phyloP scores from a whole-genome alignment of 2,888 invertebrate species.

The Steinernema scapterisci region DNA sequence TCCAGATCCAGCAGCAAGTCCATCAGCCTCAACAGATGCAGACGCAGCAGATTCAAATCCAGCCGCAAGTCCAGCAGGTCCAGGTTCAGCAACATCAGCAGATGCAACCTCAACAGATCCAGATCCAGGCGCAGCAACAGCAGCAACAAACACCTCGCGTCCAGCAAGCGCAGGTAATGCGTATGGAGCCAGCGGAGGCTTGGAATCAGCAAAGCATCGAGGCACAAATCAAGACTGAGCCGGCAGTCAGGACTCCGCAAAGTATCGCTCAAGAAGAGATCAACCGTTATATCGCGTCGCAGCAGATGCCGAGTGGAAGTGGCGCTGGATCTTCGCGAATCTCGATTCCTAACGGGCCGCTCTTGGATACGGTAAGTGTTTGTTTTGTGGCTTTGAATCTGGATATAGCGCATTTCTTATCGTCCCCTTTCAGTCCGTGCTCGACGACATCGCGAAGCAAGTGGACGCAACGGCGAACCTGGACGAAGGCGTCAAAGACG shows the following conservation, averaged over 20 bases:
- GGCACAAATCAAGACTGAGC: background rate
- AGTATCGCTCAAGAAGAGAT: background rate
- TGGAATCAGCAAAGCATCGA: too few species aligned
- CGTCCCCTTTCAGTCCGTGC: background rate
- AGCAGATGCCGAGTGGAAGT: background rate
- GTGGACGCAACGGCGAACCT: constrained; percentile 5
- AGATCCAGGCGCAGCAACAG: background rate
- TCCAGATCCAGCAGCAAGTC: background rate
- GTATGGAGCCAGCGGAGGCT: too few species aligned
- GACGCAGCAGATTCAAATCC: background rate
- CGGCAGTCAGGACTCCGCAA: background rate
- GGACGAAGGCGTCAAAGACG: constrained; percentile 17
- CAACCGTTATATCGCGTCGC: background rate
- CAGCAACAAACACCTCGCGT: background rate
- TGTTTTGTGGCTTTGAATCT: too few species aligned
- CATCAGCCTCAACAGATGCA: background rate
- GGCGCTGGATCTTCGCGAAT: background rate
- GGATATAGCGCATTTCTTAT: background rate
- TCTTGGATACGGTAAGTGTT: too few species aligned
- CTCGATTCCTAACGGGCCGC: background rate
- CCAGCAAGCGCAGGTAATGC: too few species aligned
- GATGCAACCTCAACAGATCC: background rate
- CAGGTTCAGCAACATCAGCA: background rate
- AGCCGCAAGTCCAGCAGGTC: background rate
- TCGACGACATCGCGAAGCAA: constrained; percentile 1